Conservation (phyloP, 2,113 vertebrate species). For the Lycocorax pyrrhopterus region DNA sequence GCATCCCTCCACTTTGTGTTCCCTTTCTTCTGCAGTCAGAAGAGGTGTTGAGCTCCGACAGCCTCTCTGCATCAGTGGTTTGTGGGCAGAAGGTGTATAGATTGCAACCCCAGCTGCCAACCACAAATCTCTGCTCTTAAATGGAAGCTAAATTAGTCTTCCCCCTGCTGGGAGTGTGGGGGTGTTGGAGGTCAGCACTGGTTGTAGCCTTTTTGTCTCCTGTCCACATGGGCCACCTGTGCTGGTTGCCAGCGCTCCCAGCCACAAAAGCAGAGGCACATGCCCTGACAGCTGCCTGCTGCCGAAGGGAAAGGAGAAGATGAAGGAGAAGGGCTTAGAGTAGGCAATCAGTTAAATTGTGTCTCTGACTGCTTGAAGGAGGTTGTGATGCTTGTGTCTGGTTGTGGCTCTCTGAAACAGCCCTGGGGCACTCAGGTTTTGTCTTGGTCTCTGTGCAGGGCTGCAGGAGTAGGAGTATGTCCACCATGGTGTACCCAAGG, state of each 20-base stretch:
- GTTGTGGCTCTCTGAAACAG: neutral
- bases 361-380: neutral
- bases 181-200: conserved; percentile 1
- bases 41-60: neutral
- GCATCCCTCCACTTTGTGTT: neutral
- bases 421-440: neutral
- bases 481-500: conserved; percentile 88
- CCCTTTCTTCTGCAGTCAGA: neutral
- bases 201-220: neutral
- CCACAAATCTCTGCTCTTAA: conserved; percentile 44
- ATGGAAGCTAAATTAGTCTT: conserved; percentile 43
- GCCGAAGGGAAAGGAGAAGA: neutral
- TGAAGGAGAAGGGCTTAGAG: neutral
- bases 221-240: neutral
- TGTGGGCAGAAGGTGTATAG: neutral
- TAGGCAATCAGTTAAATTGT: neutral
- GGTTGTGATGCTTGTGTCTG: neutral
- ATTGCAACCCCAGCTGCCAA: neutral
- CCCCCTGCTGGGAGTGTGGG: neutral
- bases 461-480: conserved; percentile 76
- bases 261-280: neutral
- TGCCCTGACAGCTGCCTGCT: neutral
- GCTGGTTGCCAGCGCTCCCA: neutral
- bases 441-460: neutral
- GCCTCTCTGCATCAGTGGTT: neutral